Conservation (phyloP, 2,888 invertebrate species). For the Oxycera nigricornis region DNA sequence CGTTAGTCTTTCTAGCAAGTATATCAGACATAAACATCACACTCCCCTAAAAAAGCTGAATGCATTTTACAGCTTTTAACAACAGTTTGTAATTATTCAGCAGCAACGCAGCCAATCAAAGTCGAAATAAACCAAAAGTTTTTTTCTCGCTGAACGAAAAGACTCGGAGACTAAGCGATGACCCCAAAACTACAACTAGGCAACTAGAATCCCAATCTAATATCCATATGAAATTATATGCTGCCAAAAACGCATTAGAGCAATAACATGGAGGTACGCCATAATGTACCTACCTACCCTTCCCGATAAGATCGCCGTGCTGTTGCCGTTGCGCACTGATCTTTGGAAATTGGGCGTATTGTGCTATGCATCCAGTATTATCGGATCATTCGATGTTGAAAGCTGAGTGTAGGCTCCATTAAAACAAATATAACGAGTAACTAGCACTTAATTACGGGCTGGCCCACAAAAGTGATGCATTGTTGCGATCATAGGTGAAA, state of each 20-base stretch:
- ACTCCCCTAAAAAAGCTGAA: too few species aligned
- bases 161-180: neutral
- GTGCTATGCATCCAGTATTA: conserved; percentile 4
- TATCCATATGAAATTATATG: conserved; percentile 7
- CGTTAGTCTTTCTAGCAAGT: too few species aligned
- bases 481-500: too few species aligned
- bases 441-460: conserved; percentile 26
- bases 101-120: too few species aligned
- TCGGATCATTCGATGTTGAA: conserved; percentile 29
- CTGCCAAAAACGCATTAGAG: conserved; percentile 36
- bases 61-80: too few species aligned
- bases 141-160: neutral
- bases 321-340: conserved; percentile 19
- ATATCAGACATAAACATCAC: too few species aligned
- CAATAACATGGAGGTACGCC: neutral
- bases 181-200: neutral
- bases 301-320: conserved; percentile 8
- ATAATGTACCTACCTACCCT: conserved; percentile 9
- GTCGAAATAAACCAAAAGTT: neutral
- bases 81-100: too few species aligned
- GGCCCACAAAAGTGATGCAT: too few species aligned
- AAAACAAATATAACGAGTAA: conserved; percentile 26
- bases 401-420: conserved; percentile 18
- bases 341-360: conserved; percentile 29
- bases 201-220: neutral